Base-by-base conservation (phyloP, 1,140 invertebrate species). In the Littorina saxatilis region DNA sequence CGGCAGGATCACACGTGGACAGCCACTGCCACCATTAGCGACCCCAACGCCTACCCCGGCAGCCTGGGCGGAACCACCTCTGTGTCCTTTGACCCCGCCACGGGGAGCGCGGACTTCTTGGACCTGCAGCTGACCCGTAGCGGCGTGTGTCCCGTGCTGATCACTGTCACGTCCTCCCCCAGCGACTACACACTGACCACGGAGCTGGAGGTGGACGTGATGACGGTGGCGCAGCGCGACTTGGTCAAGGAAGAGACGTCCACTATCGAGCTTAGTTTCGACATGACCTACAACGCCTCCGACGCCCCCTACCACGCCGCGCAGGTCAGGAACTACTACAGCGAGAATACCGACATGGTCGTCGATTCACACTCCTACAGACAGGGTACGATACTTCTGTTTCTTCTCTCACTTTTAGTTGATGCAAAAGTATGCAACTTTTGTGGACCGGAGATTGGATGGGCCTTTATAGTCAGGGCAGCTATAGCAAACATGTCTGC, bases 1-100 rank as follows among this genome's bases (percentile, higher is more conserved):
- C 17, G 43, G n/a, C 66, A 89, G 88, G 81, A 82, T 29, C 88
- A 88, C 61, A 86, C 83, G 15, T 89, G 88, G 88, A 74, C 47
- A 23, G 82, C 81, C 2, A 61, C 55, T n/a, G 87, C 83, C 20
- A 66, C 77, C 43, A 32, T 89, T 5, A 68, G 73, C 3, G 81
- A 84, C 39, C 74, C 82, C 1, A 74, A 78, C 15, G 52, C 77
- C n/a, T 84, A 85, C 32, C 32, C 66, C 29, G 88, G 85, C 9
- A 63, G 72, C 1, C 61, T 89, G 20, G 40, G 39, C 20, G 84
- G 87, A 23, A 82, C 79, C 15, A 79, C 73, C 7, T 39, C 70
- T 20, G 79, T 61, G 0, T 29, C 81, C 17, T 86, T 87, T 74
- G 79, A 85, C 63, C 50, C 78, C 0, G 32, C 47, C 1, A 83